phyloP scores from a whole-genome alignment of 1,140 invertebrate genomes.

The Psilanteris sp. region DNA sequence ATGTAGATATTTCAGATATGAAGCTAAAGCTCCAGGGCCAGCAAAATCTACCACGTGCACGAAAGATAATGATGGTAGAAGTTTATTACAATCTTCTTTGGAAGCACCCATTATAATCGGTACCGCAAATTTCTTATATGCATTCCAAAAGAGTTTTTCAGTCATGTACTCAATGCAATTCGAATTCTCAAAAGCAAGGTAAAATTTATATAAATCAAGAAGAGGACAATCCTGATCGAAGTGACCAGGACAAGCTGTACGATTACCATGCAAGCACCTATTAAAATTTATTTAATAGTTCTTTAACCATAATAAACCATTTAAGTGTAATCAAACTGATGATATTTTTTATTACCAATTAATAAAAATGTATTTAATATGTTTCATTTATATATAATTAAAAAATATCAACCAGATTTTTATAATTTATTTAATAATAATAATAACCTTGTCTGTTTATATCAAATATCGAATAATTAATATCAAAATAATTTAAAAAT shows the following conservation, averaged over 20 bases:
- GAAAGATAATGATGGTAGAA: slow-evolving; percentile 84
- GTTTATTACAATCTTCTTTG: slow-evolving; percentile 77
- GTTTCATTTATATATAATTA: no score
- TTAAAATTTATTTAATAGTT: no score
- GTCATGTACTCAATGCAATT: slow-evolving; percentile 86
- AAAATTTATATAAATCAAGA: slow-evolving; percentile 85
- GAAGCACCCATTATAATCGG: slow-evolving; percentile 85
- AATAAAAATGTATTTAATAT: no score
- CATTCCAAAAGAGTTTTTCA: slow-evolving; percentile 86
- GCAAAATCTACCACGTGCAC: slow-evolving; percentile 88
- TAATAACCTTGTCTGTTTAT: no score
- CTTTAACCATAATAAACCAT: no score
- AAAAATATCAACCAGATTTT: no score
- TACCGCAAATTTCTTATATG: slow-evolving; percentile 83
- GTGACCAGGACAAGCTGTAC: slow-evolving; percentile 81
- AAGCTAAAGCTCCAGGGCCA: slow-evolving; percentile 82
- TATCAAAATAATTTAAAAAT: no score
- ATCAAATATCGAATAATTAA: no score
- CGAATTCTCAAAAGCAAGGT: slow-evolving; percentile 88
- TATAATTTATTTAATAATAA: no score
- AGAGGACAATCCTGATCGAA: slow-evolving; percentile 81
- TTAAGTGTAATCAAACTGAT: no score
- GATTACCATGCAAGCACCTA: slow-evolving; percentile 69
- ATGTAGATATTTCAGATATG: slow-evolving; percentile 82
- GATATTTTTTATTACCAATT: no score